Evolutionary conservation across 2,113 vertebrate species (phyloP), one percentile per base, ranked within the genome.

Genomic region (Anoura caudifer): DNA sequence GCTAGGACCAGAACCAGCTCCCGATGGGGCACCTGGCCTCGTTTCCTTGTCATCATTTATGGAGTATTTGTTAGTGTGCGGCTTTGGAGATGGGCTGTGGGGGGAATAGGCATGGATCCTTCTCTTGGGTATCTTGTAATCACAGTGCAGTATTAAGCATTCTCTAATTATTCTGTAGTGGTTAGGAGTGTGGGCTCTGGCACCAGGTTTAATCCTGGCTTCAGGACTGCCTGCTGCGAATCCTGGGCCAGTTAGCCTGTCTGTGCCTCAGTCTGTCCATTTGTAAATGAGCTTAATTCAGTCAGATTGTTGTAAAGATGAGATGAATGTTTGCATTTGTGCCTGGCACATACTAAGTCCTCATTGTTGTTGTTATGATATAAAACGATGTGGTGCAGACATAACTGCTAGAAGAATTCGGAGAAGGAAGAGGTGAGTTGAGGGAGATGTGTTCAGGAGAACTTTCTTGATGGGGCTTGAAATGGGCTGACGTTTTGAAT

Each of bases 181-280:
- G 56, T 90, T 43, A 59, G 43, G 65, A 67, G 52, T 50, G 22
- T n/a, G 50, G 59, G 54, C 52, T 43, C 52, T 75, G 91, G 73
- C 6, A 5, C 45, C 56, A n/a, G 83, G 26, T 79, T 67, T 36
- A 38, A n/a, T 85, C 47, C 65, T 83, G 65, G 26, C 76, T 56
- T 56, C 38, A 63, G 82, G 12, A 54, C 54, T 85, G 69, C 41
- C 54, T 26, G 80, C 50, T 88, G 2, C 67, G 20, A 36, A 67
- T 63, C 41, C 56, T 70, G 41, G 79, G 70, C 65, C 79, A 22
- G 14, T 36, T 87, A 70, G 54, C 26, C 65, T 45, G 7, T 75
- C 36, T 56, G 20, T 75, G 52, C 72, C 81, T 91, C 67, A n/a
- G 59, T 94, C 67, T 84, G 77, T 85, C 86, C 22, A 1, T 87